These are phyloP conservation scores for Eriosoma lanigerum DNA, from an alignment of 1,140 invertebrate genomes.

Conservation along the genomic window DNA sequence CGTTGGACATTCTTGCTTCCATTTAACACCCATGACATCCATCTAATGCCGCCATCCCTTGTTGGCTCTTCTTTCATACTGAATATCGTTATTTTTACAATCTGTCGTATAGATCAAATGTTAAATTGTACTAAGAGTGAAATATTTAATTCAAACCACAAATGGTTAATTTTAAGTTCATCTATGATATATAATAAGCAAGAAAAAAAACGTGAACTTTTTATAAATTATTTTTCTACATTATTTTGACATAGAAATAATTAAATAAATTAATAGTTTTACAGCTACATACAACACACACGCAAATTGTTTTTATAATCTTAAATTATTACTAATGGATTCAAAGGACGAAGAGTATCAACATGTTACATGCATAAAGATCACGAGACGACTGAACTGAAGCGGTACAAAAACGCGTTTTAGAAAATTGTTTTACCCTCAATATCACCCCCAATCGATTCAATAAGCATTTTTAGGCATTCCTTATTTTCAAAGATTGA, in stretches of 20 bases:
- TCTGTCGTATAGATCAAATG: background rate
- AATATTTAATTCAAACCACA: background rate
- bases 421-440: conserved; percentile 38
- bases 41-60: conserved; percentile 30
- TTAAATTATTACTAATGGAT: background rate
- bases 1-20: conserved; percentile 29
- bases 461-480: conserved; percentile 47
- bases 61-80: conserved; percentile 42
- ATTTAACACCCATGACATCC: conserved; percentile 43
- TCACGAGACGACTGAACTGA: conserved; percentile 15
- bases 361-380: conserved; percentile 16
- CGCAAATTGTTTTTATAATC: background rate
- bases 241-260: background rate
- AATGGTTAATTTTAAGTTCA: background rate
- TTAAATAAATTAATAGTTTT: background rate
- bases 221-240: background rate
- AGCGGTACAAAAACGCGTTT: conserved; percentile 37
- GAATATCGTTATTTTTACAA: background rate
- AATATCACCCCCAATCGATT: background rate
- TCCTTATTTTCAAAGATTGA: conserved; percentile 36
- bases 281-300: background rate
- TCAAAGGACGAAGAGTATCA: background rate
- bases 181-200: background rate
- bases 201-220: background rate
- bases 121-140: background rate